Evolutionary conservation across 2,113 vertebrate genomes (phyloP), one percentile per base, ranked within the genome.

Genomic region (Nyctereutes procyonoides): DNA sequence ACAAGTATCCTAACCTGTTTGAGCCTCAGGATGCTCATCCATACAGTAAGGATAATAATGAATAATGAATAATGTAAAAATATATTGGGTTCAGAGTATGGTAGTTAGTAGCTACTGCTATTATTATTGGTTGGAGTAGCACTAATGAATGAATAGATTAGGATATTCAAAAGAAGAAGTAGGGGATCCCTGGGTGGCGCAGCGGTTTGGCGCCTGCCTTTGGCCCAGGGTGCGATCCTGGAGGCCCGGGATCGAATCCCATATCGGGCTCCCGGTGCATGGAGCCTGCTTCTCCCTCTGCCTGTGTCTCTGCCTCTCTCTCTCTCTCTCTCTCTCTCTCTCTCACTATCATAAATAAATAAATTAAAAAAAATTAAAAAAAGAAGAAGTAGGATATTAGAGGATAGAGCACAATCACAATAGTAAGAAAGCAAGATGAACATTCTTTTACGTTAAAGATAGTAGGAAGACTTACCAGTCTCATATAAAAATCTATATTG

Each of bases 401-500:
- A 16, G 60, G n/a, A 55, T 71, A 19, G 0, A 73, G 8, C 43
- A 73, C 53, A 92, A 5, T n/a, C 43, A 73, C 53, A 92, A 5
- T n/a, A 24, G 74, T 93, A 65, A 88, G 56, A 92, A 35, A 88
- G 20, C 48, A 88, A 58, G 51, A 28, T 60, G 17, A 6, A 28
- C 24, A 55, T 74, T 53, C 26, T 62, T 92, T 85, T 93, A 12
- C 95, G 62, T 86, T 62, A 35, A 93, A 71, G 55, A 63, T 35
- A 82, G 28, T 69, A 82, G 6, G 35, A 38, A 88, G 19, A 90
- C 24, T 84, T 86, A 28, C 17, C 17, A 87, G 7, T 48, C 43
- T 84, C 17, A 6, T 88, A 32, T 69, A 67, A 90, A 96, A 95
- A 92, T 67, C 55, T 69, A 14, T 92, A n/a, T 35, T 90, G 48